Base-by-base conservation (phyloP, 2,113 vertebrate species). In the Cyphomyrus plagiostoma region DNA sequence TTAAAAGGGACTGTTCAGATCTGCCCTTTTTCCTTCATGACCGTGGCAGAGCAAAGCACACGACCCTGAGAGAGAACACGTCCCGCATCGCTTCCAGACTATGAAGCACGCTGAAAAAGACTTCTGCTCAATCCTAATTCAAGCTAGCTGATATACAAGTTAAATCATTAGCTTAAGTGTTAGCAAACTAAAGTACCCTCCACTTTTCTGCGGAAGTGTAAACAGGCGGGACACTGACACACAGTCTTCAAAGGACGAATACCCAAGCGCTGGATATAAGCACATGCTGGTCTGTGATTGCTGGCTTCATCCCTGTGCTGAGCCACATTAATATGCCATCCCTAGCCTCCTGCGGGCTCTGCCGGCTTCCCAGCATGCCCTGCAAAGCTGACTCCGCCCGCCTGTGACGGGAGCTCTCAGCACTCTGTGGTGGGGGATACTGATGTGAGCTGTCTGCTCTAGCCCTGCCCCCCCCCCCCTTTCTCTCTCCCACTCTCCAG, bases 311-410 rank as follows among this genome's bases (percentile, higher is more conserved):
- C 82, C 7, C 46, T 3, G 21, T 23, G 9, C 92, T 92, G 91
- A 92, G 90, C 93, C 90, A 93, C 93, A 93, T 92, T 88, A 93
- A 93, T 90, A 88, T 87, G 92, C 94, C 74, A 42, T 39, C 93
- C 94, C 94, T 93, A 92, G 93, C 92, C 92, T 93, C 93, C 87
- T 88, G 91, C 93, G 6, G 90, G 11, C 89, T 92, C 80, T 91
- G 93, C 92, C 93, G 94, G 94, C 94, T 94, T 93, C 45, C 86
- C 17, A 82, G 91, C 91, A 80, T 80, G 74, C 35, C 87, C 91
- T 83, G 90, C 91, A 88, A 42, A 90, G 92, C 85, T 53, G 88
- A 92, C 93, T 92, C 88, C 35, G 10, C 85, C n/a, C 3, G 13
- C 52, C 11, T 11, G 10, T 53, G 88, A 89, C 9, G 17, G 62